Evolutionary conservation across 2,888 invertebrate species (phyloP), one percentile per base, ranked within the genome.

Genomic region (Hypena proboscidalis): DNA sequence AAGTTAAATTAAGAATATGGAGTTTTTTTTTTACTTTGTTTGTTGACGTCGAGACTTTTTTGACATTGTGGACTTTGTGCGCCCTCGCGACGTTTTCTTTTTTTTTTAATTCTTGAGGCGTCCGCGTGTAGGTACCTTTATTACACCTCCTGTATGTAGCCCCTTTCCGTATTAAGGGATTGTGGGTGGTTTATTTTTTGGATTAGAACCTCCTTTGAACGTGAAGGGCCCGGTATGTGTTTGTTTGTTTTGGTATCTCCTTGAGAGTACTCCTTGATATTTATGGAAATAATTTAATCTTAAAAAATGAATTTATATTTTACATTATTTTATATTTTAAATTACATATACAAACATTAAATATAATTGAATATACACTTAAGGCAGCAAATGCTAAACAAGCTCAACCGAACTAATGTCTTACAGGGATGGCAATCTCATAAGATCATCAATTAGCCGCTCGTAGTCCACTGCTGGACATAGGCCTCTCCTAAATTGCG

Each of bases 1-100:
- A 90, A 90, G 90, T 90, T 90, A 90, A 90, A 90, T 90, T 90
- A 90, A 90, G 90, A 90, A 90, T 90, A 88, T 90, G 87, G 83
- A 88, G 83, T 80, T 85, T 78, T 76, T 76, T 75, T 76, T 66
- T 74, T 77, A 81, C 82, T 85, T 84, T 88, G 89, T 89, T 90
- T 90, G 89, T 90, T 83, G 87, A 84, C 79, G 33, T 45, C 29
- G 74, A 73, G 85, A 85, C 85, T 89, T 89, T 87, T 86, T 84
- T 87, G 89, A 90, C 90, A 90, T 89, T 88, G 88, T 88, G 75
- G 85, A 87, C 79, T 84, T 83, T 84, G 83, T 69, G 75, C 72
- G 72, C 76, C 70, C 75, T 68, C 73, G 63, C 59, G 70, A 69
- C 64, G 63, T 66, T 56, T 79, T 80, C 72, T 70, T 74, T 77